Percentiles rank a stretch among this genome's conserved stretches.
Conservation (phyloP, 2,113 vertebrate genomes). For the Thalassoma bifasciatum region DNA sequence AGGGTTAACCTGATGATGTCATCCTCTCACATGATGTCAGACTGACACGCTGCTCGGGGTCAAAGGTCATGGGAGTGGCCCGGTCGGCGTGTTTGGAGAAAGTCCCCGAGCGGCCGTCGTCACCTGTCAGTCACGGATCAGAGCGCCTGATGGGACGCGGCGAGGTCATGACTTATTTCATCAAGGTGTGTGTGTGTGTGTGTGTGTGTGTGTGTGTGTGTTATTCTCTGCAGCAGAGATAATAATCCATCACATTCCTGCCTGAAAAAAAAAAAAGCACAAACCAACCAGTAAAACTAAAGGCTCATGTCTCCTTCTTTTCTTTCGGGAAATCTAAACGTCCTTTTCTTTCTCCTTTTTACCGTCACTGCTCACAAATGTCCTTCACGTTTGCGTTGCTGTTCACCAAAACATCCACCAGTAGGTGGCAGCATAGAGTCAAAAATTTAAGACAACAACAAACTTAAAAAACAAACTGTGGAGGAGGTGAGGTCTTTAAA, state of each 20-base stretch:
- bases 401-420: too few species aligned
- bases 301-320: too few species aligned
- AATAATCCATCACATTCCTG: constrained; percentile 6
- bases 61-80: constrained; percentile 24
- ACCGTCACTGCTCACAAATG: too few species aligned
- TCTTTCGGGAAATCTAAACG: too few species aligned
- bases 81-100: constrained; percentile 32
- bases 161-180: constrained; percentile 4
- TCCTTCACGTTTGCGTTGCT: too few species aligned
- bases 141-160: not conserved
- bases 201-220: constrained; percentile 5
- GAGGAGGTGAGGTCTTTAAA: too few species aligned
- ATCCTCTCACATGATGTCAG: constrained; percentile 43
- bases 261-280: constrained; percentile 6
- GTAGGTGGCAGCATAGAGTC: too few species aligned
- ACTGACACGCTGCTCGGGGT: constrained; percentile 46
- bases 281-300: too few species aligned
- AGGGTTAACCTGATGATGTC: constrained; percentile 55
- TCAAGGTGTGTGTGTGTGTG: not conserved
- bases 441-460: too few species aligned
- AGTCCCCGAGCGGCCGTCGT: constrained; percentile 21
- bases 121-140: constrained; percentile 49
- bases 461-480: too few species aligned
- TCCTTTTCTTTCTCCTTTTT: too few species aligned
- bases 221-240: constrained; percentile 28